These are phyloP conservation scores for Bettongia penicillata DNA, from an alignment of 2,113 vertebrate species.

Conservation along the genomic window DNA sequence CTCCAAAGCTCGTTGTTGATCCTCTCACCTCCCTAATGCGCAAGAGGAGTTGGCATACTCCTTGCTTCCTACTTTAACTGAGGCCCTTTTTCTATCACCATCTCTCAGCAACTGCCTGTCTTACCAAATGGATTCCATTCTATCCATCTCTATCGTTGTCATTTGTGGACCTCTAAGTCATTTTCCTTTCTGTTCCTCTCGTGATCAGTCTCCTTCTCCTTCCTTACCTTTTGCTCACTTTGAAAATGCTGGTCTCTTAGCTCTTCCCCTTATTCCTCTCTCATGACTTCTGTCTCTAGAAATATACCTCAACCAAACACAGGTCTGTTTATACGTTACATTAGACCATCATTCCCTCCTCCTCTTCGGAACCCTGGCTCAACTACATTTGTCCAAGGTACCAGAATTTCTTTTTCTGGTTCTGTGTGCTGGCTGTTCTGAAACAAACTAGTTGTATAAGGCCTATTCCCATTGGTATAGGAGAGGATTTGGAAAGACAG, in stretches of 20 bases:
- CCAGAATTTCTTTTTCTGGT: neutral
- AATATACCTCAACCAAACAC: neutral
- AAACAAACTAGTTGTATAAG: neutral
- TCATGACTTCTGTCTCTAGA: neutral
- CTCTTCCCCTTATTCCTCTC: neutral
- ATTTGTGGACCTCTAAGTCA: neutral
- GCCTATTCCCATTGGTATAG: neutral
- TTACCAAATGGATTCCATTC: neutral
- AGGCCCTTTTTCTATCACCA: neutral
- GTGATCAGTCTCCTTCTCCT: neutral
- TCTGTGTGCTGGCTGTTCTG: neutral
- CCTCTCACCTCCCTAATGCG: neutral
- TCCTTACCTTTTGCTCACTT: neutral
- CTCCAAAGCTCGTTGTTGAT: neutral
- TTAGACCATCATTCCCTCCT: neutral
- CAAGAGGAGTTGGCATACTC: neutral
- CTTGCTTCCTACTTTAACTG: neutral
- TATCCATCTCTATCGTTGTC: neutral
- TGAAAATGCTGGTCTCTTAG: neutral
- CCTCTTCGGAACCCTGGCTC: neutral
- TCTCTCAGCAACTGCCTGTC: neutral
- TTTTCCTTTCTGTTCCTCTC: neutral
- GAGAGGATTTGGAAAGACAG: neutral
- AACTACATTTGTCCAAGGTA: neutral
- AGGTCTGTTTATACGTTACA: neutral